Conservation (phyloP, 2,113 vertebrate genomes). For the Cyprinodon tularosa region DNA sequence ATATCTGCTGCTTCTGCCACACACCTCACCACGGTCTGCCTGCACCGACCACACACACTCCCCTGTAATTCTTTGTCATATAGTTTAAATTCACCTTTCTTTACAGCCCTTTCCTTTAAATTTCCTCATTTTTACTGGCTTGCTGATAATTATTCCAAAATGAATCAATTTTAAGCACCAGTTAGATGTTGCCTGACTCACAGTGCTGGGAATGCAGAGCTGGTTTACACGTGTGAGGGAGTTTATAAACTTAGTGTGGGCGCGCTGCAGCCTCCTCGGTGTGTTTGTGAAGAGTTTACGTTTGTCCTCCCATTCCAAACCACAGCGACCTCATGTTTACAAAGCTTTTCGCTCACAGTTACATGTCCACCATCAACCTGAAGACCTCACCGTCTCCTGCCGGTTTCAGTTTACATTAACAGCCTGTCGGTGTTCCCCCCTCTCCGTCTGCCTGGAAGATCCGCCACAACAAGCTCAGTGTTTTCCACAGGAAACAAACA, state of each 20-base stretch:
- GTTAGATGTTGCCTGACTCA: neutral
- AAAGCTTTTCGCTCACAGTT: neutral
- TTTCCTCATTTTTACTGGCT: too few species aligned
- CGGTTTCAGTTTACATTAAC: neutral
- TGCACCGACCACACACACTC: too few species aligned
- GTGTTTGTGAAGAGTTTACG: slow-evolving; percentile 4
- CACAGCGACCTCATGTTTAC: slow-evolving; percentile 5
- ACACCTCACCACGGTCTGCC: neutral
- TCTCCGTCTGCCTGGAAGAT: too few species aligned
- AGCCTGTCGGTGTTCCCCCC: too few species aligned
- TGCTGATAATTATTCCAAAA: neutral
- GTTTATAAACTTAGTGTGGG: slow-evolving; percentile 4
- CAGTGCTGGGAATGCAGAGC: neutral
- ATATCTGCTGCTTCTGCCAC: neutral
- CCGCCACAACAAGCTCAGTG: too few species aligned
- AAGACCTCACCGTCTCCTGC: neutral
- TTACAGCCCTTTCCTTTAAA: too few species aligned
- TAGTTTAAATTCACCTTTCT: too few species aligned
- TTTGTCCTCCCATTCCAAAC: neutral
- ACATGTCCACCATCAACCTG: neutral
- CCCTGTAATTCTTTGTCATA: too few species aligned
- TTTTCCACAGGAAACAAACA: too few species aligned
- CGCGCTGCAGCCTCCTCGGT: neutral
- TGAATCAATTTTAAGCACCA: neutral
- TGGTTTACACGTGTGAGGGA: neutral